Conservation (phyloP, 2,113 vertebrate species). For the Python bivittatus region DNA sequence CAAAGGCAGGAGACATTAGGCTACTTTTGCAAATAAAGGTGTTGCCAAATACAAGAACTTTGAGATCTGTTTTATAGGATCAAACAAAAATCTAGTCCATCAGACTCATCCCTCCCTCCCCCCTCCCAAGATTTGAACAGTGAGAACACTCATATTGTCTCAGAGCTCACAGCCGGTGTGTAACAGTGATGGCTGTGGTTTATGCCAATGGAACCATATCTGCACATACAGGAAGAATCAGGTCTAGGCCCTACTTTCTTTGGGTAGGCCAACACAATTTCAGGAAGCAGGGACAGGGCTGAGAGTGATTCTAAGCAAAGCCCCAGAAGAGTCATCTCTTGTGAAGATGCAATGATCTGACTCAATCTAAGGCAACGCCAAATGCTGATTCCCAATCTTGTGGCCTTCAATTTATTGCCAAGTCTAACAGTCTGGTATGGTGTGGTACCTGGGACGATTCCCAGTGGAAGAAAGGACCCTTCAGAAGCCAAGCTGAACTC, state of each 20-base stretch:
- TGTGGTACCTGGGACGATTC: background rate
- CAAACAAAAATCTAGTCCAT: background rate
- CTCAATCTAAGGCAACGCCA: background rate
- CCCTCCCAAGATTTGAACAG: background rate
- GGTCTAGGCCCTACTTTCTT: background rate
- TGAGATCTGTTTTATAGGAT: background rate
- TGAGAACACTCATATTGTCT: background rate
- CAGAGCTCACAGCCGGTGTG: background rate
- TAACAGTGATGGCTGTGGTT: background rate
- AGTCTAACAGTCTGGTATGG: background rate
- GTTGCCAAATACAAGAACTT: background rate
- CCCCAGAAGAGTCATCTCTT: background rate
- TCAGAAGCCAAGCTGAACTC: background rate
- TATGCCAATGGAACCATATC: background rate
- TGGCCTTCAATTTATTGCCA: background rate
- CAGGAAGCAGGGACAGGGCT: background rate
- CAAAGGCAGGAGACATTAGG: slow-evolving; percentile 18
- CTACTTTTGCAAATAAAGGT: background rate
- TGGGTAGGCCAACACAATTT: background rate
- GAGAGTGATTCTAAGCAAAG: background rate
- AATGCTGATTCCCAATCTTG: background rate
- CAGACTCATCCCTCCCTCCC: background rate
- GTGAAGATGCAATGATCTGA: background rate
- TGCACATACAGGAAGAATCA: background rate
- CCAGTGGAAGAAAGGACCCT: background rate